Percentiles rank a stretch among this genome's conserved stretches.
Conservation (phyloP, 2,113 vertebrate species). For the Symphodus melops region DNA sequence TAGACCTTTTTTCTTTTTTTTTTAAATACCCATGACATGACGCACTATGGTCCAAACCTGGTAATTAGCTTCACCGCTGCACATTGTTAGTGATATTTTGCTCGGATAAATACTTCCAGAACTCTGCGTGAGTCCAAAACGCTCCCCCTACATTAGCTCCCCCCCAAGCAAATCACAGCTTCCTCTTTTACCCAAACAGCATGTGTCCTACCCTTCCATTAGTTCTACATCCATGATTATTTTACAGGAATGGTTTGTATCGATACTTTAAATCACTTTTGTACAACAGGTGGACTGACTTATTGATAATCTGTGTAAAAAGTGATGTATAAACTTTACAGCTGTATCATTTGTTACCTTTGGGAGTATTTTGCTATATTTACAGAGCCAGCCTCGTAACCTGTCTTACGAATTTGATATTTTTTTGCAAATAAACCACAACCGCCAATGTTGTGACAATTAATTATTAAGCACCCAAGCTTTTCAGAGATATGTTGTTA, state of each 20-base stretch:
- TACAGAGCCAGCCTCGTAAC: background rate
- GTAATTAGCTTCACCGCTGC: constrained; percentile 31
- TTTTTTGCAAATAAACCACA: background rate
- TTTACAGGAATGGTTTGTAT: constrained; percentile 5
- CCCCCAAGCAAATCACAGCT: constrained; percentile 2
- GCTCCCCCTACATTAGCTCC: constrained; percentile 35
- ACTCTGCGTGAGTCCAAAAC: constrained; percentile 43
- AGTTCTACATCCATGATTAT: constrained; percentile 1
- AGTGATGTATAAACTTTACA: no score
- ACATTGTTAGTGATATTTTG: constrained; percentile 49
- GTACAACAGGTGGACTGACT: no score
- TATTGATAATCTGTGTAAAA: no score
- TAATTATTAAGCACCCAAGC: constrained; percentile 21
- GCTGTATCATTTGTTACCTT: no score
- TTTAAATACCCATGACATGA: constrained; percentile 14
- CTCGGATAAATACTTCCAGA: constrained; percentile 34
- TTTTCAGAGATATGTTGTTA: constrained; percentile 7
- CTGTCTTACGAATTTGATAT: background rate
- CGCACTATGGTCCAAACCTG: constrained; percentile 12
- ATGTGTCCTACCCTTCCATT: background rate
- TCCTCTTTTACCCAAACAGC: constrained; percentile 26
- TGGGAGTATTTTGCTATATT: no score
- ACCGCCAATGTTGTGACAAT: constrained; percentile 24
- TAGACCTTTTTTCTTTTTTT: constrained; percentile 24
- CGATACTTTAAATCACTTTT: constrained; percentile 15